Percentiles rank a stretch among this genome's conserved stretches.
These are phyloP conservation scores for Penaeus japonicus DNA, from an alignment of 1,140 invertebrate genomes.

Conservation along the genomic window DNA sequence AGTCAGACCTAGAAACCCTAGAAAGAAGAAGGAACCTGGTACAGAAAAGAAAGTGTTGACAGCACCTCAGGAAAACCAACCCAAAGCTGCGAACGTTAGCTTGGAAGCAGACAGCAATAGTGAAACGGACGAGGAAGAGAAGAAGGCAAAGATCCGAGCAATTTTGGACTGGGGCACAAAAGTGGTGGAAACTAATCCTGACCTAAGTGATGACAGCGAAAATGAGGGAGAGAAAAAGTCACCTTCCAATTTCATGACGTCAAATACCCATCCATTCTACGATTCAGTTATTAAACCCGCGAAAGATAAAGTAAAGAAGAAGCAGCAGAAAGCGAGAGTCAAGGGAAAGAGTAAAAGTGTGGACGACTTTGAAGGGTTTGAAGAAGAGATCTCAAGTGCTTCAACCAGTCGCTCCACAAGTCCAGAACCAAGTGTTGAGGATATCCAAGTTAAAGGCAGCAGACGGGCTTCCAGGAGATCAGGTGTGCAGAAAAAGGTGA, in stretches of 20 bases:
- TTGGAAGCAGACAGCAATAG: not conserved
- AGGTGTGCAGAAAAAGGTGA: not conserved
- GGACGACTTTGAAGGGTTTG: not conserved
- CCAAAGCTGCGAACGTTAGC: not conserved
- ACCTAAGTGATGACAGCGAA: slow-evolving; percentile 55
- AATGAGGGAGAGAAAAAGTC: not conserved
- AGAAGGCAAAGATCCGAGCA: slow-evolving; percentile 49
- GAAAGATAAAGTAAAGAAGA: not conserved
- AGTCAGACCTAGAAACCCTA: slow-evolving; percentile 32
- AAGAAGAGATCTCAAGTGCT: not conserved
- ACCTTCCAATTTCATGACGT: not conserved
- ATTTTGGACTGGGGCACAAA: slow-evolving; percentile 49
- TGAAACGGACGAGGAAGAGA: slow-evolving; percentile 36
- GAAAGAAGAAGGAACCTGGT: not conserved
- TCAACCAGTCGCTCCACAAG: slow-evolving; percentile 36
- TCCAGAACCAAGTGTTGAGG: slow-evolving; percentile 8
- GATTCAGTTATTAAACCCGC: not conserved
- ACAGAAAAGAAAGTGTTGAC: slow-evolving; percentile 8
- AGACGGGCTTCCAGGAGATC: not conserved
- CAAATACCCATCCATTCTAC: not conserved
- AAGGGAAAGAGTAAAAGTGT: not conserved
- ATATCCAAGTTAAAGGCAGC: not conserved
- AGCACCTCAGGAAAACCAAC: not conserved
- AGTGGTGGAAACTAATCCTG: not conserved
- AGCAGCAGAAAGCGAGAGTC: not conserved